Percentiles rank a stretch among this genome's conserved stretches.
phyloP scores from a whole-genome alignment of 2,113 vertebrate species.

The Pseudopodoces humilis region DNA sequence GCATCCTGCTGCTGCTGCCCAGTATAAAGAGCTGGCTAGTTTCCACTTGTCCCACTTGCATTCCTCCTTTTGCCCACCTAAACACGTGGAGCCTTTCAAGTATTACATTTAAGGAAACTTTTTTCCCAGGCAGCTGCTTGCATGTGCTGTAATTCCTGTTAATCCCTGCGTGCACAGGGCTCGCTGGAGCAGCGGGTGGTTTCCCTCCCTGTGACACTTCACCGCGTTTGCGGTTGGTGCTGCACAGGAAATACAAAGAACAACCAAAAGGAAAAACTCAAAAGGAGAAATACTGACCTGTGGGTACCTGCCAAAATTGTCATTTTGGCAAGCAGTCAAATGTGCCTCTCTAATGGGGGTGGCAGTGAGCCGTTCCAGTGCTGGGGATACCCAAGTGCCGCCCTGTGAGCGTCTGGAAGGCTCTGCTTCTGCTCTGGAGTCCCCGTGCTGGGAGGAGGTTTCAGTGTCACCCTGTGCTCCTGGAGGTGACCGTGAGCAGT shows the following conservation, averaged over 20 bases:
- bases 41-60: not conserved
- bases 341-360: not conserved
- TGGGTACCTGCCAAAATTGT: not conserved
- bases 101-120: not conserved
- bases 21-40: fast-evolving
- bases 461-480: fast-evolving
- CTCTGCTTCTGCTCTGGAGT: fast-evolving
- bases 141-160: not conserved
- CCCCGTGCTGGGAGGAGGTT: not conserved
- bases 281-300: not conserved
- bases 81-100: not conserved
- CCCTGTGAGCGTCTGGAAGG: fast-evolving
- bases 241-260: not conserved
- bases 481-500: not conserved
- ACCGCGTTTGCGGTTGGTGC: not conserved
- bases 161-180: not conserved
- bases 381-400: not conserved
- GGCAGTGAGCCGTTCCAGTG: fast-evolving
- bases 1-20: not conserved
- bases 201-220: not conserved
- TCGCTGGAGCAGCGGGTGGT: fast-evolving
- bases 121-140: not conserved
- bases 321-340: not conserved
- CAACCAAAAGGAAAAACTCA: not conserved
- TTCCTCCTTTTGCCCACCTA: not conserved